phyloP scores from a whole-genome alignment of 2,888 invertebrate genomes.

The Aporophyla nigra region DNA sequence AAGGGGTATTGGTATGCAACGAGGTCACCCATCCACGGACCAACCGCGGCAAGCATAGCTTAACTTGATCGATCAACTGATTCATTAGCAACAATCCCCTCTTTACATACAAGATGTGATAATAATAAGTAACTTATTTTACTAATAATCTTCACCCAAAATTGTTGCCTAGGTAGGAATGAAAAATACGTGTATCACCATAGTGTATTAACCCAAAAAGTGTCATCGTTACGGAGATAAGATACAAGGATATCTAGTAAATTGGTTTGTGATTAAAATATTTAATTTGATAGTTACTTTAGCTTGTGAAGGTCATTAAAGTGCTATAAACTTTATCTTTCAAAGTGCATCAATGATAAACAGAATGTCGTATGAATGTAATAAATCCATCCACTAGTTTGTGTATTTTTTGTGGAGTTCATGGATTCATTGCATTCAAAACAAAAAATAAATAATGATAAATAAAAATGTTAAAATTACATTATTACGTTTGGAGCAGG shows the following conservation, averaged over 20 bases:
- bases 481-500: too few species aligned
- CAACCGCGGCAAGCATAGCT: too few species aligned
- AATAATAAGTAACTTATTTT: too few species aligned
- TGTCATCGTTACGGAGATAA: conserved; percentile 22
- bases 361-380: not conserved
- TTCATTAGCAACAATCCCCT: too few species aligned
- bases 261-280: not conserved
- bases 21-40: too few species aligned
- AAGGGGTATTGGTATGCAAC: too few species aligned
- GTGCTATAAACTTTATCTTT: conserved; percentile 7
- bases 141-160: not conserved
- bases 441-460: not conserved
- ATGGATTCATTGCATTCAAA: not conserved
- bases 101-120: too few species aligned
- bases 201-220: not conserved
- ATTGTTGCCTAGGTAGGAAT: too few species aligned
- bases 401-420: not conserved
- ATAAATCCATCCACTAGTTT: not conserved
- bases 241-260: conserved; percentile 6
- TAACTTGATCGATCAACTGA: too few species aligned
- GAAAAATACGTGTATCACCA: not conserved
- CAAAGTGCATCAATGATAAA: not conserved
- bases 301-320: not conserved
- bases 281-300: not conserved
- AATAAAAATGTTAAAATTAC: too few species aligned